Conservation (phyloP, 2,797 vertebrate species). For the Sebastes taczanowskii region DNA sequence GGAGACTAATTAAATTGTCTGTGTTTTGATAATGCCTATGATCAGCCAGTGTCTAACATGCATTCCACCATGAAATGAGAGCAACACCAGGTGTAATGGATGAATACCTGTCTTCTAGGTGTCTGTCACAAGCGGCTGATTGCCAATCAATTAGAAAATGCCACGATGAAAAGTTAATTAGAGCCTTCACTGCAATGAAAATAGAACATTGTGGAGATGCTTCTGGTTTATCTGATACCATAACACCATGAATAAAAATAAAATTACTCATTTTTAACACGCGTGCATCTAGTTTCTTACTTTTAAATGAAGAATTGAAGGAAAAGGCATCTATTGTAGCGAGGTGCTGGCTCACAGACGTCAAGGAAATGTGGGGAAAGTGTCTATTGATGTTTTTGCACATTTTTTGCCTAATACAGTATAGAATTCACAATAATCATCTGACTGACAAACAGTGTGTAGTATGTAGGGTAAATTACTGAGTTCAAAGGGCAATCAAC, state of each 20-base stretch:
- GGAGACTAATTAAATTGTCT: slow-evolving; percentile 41
- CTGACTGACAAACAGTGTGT: neutral
- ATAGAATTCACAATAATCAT: neutral
- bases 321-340: neutral
- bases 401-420: neutral
- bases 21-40: slow-evolving; percentile 38
- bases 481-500: neutral
- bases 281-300: neutral
- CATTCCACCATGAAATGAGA: slow-evolving; percentile 60
- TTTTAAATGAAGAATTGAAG: neutral
- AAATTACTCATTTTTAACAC: neutral
- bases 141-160: slow-evolving; percentile 39
- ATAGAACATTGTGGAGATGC: neutral
- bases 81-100: slow-evolving; percentile 6
- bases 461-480: neutral
- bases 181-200: slow-evolving; percentile 11
- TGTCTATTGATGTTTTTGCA: neutral
- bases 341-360: neutral
- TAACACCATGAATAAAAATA: neutral
- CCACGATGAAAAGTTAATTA: slow-evolving; percentile 36
- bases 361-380: neutral
- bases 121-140: slow-evolving; percentile 43
- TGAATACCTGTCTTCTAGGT: slow-evolving; percentile 44
- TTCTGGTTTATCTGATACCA: neutral
- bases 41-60: slow-evolving; percentile 32